A percentile compares a stretch with the other conserved stretches of the same genome.
Evolutionary conservation across 2,113 vertebrate genomes (phyloP).

Genomic region (Scytalopus superciliaris): DNA sequence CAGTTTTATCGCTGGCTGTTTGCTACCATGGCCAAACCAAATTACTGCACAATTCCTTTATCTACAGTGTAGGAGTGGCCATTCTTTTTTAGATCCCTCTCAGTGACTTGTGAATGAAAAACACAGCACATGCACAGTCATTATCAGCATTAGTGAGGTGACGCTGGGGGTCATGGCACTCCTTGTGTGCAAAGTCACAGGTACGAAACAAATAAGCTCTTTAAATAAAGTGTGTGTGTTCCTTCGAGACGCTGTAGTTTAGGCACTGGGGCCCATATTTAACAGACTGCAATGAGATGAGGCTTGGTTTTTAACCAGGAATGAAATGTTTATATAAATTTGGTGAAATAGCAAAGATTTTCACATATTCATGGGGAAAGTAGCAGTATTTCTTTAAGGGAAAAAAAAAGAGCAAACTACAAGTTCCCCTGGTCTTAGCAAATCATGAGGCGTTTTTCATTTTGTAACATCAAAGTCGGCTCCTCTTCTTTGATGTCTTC

Average conservation of each 20-base stretch:
- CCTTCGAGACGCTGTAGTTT: not conserved
- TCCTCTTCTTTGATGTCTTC: conserved; percentile 91
- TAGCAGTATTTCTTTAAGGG: conserved; percentile 64
- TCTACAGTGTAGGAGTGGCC: not conserved
- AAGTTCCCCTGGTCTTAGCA: conserved; percentile 90
- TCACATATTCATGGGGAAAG: conserved; percentile 50
- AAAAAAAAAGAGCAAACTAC: conserved; percentile 76
- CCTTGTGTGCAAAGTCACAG: not conserved
- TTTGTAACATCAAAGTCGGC: conserved; percentile 93
- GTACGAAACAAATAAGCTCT: not conserved
- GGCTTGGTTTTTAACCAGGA: not conserved
- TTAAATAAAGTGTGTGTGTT: not conserved
- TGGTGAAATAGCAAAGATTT: conserved; percentile 19
- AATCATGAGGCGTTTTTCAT: conserved; percentile 93
- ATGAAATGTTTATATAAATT: not conserved
- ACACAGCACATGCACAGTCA: not conserved
- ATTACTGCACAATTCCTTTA: not conserved
- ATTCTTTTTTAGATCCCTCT: not conserved
- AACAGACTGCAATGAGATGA: not conserved
- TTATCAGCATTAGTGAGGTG: not conserved
- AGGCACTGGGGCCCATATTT: not conserved
- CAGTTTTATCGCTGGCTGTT: not conserved
- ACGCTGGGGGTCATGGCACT: not conserved
- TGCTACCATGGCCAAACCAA: not conserved
- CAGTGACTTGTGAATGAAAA: not conserved